These are phyloP conservation scores for Xenopus petersii DNA, from an alignment of 2,797 vertebrate genomes.

Conservation along the genomic window DNA sequence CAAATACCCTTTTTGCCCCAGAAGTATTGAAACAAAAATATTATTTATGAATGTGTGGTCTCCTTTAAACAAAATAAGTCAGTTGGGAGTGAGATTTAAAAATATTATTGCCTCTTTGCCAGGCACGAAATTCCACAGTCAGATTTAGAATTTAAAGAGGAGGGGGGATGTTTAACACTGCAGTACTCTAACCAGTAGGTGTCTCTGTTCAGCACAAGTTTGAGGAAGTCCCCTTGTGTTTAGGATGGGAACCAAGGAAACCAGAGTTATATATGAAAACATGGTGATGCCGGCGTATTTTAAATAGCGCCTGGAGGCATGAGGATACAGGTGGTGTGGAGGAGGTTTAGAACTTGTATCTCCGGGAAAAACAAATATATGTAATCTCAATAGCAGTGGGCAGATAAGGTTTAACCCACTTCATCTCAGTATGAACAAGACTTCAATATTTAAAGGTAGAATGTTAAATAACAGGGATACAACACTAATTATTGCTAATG, in stretches of 20 bases:
- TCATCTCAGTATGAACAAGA: too few relatives aligned
- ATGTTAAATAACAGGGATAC: too few relatives aligned
- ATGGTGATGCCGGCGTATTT: conserved; percentile 39
- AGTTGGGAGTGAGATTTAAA: conserved; percentile 28
- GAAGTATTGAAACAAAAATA: too few relatives aligned
- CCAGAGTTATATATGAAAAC: conserved; percentile 45
- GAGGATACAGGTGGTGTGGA: conserved; percentile 42
- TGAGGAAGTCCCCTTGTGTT: conserved; percentile 41
- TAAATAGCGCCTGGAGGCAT: conserved; percentile 48
- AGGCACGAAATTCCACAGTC: conserved; percentile 41
- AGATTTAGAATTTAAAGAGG: conserved; percentile 38
- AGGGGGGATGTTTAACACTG: conserved; percentile 4
- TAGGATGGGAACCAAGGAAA: conserved; percentile 45
- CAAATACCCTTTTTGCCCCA: too few relatives aligned
- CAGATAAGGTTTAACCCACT: neutral
- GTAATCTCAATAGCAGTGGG: too few relatives aligned
- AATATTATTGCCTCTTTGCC: conserved; percentile 24
- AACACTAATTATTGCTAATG: too few relatives aligned
- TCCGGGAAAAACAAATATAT: conserved; percentile 25
- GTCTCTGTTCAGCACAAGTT: conserved; percentile 20
- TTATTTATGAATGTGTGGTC: neutral
- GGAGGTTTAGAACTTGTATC: conserved; percentile 34
- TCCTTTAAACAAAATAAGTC: conserved; percentile 16
- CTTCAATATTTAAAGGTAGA: too few relatives aligned
- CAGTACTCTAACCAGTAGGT: conserved; percentile 35